Evolutionary conservation across 1,140 invertebrate species (phyloP).

Genomic region (Drosophila yakuba): DNA sequence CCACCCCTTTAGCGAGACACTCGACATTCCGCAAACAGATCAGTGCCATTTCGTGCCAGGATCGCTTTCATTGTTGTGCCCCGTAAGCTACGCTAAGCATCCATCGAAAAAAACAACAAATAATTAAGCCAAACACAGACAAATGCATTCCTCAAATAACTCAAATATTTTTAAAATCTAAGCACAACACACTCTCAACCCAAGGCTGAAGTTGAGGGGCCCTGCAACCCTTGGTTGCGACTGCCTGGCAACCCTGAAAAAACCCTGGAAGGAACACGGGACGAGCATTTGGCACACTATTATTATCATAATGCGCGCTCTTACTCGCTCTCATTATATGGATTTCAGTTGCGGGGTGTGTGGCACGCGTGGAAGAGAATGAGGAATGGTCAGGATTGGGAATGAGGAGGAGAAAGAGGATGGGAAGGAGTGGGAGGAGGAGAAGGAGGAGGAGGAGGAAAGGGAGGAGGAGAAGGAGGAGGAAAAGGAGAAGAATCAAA

Average conservation of each 20-base stretch:
- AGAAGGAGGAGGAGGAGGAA: not conserved
- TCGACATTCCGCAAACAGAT: slow-evolving; percentile 53
- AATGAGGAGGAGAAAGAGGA: not conserved
- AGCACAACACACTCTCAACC: slow-evolving; percentile 40
- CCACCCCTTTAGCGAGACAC: slow-evolving; percentile 32
- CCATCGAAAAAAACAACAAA: slow-evolving; percentile 37
- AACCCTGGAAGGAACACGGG: not conserved
- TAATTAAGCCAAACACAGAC: slow-evolving; percentile 56
- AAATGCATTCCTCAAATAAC: slow-evolving; percentile 66
- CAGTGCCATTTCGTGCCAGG: slow-evolving; percentile 55
- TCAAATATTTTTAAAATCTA: slow-evolving; percentile 71
- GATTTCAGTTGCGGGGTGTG: slow-evolving; percentile 38
- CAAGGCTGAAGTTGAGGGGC: slow-evolving; percentile 16
- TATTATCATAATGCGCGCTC: slow-evolving; percentile 74
- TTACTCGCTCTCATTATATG: slow-evolving; percentile 52
- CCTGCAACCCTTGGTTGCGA: slow-evolving; percentile 32
- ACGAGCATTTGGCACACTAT: slow-evolving; percentile 72
- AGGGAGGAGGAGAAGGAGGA: not conserved
- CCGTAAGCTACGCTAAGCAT: slow-evolving; percentile 39
- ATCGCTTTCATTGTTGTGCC: slow-evolving; percentile 14
- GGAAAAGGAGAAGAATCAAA: not conserved
- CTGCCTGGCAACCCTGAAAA: slow-evolving; percentile 48
- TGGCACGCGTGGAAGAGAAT: slow-evolving; percentile 48
- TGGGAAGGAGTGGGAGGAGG: not conserved
- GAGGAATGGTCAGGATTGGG: not conserved